Evolutionary conservation across 2,113 vertebrate species (phyloP), one percentile per base, ranked within the genome.

Genomic region (Sprattus sprattus): DNA sequence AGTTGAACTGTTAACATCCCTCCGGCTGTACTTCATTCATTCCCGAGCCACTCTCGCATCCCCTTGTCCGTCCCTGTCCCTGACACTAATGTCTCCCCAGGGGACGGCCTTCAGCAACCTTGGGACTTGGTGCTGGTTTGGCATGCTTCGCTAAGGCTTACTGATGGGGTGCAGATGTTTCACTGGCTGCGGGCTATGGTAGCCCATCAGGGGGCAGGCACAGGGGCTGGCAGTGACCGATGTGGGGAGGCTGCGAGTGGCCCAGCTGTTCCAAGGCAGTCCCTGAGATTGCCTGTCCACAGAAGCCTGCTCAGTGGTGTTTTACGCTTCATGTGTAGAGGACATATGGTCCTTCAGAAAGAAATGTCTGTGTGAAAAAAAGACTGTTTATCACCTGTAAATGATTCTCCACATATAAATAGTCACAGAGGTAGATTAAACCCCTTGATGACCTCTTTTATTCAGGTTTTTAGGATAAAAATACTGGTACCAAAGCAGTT

Each of bases 161-260:
- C 25, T 78, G 25, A 16, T 78, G 28, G 28, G 28, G 25, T 78
- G 10, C 81, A 86, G 81, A 83, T 86, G 85, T 83, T 83, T 44
- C 71, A n/a, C 67, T 82, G 85, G 81, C 85, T 47, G 54, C 80
- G 32, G 45, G 81, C n/a, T 39, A 60, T 52, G 45, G 2, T 57
- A 16, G 7, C 50, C 78, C 84, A 64, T 44, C 44, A 4, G 39
- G 84, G 22, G 78, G 22, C 84, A 46, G 39, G 28, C 49, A 64
- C 7, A 13, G 45, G 11, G 16, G 32, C 52, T 15, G 84, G 20
- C 54, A 78, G 25, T 46, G 85, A 67, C 54, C 81, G 44, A 49
- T 67, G 80, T 39, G 71, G 28, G 32, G 28, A 39, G 28, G 32
- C 9, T 15, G 11, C 16, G 67, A 3, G 32, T 32, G 28, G 6